A percentile compares a stretch with the other conserved stretches of the same genome.
Conservation (phyloP, 2,888 invertebrate species). For the Tenodera sinensis region DNA sequence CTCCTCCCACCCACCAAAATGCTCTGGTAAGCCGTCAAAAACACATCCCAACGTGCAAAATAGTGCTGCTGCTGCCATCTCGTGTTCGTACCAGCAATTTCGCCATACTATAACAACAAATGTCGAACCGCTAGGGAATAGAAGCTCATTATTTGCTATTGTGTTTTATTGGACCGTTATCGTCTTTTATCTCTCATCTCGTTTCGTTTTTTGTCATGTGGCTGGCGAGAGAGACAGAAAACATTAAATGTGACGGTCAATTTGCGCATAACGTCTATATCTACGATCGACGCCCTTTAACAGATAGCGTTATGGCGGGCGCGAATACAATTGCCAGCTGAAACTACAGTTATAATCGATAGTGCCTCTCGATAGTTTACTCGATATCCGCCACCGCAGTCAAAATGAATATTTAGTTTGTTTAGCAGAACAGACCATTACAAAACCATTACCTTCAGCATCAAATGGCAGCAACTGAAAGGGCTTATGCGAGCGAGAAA, state of each 20-base stretch:
- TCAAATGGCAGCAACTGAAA: not conserved
- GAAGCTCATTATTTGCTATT: conserved; percentile 4
- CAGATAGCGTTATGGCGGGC: not conserved
- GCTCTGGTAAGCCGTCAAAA: not conserved
- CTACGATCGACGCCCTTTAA: not conserved
- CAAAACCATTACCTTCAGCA: not conserved
- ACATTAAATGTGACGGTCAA: not conserved
- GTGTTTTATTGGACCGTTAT: not conserved
- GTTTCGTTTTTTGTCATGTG: not conserved
- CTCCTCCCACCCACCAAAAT: not conserved
- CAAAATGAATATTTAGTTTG: not conserved
- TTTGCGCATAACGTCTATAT: not conserved
- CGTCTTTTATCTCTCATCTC: not conserved
- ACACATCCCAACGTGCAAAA: not conserved
- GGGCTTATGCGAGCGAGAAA: not conserved
- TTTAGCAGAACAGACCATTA: not conserved
- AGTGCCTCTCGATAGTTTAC: not conserved
- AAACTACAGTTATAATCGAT: not conserved
- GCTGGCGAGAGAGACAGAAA: not conserved
- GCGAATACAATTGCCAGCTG: not conserved
- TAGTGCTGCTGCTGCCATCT: not conserved
- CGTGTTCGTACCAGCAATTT: not conserved
- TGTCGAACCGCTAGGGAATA: not conserved
- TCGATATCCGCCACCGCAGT: not conserved
- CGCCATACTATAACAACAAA: not conserved